A percentile compares a stretch with the other conserved stretches of the same genome.
Evolutionary conservation across 2,888 invertebrate species (phyloP).

Genomic region (Stomorhina lunata): DNA sequence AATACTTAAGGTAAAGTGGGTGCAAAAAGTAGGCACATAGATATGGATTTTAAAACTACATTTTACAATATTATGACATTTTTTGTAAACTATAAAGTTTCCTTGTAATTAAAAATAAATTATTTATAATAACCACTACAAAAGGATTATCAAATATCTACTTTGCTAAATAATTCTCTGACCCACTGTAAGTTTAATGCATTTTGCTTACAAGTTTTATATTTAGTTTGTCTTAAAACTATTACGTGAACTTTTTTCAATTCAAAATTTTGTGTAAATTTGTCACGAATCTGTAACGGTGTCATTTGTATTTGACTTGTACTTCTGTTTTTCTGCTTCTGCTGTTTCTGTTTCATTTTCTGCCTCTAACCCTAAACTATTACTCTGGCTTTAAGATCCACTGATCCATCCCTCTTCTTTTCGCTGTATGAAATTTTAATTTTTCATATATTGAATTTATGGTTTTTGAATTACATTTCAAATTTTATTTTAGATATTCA

Average conservation of each 20-base stretch:
- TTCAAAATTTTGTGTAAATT: slow-evolving; percentile 60
- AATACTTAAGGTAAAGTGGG: too few species aligned
- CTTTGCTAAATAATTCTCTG: too few species aligned
- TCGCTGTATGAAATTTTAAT: slow-evolving; percentile 33
- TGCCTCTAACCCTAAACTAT: slow-evolving; percentile 1
- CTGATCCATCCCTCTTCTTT: slow-evolving; percentile 1
- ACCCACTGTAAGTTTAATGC: too few species aligned
- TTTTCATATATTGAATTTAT: slow-evolving; percentile 35
- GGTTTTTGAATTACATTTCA: slow-evolving; percentile 42
- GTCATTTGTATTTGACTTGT: slow-evolving; percentile 43
- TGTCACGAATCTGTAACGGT: slow-evolving; percentile 65
- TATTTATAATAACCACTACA: too few species aligned
- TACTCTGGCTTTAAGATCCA: not conserved
- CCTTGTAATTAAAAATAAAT: too few species aligned
- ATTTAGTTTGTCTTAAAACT: slow-evolving; percentile 42
- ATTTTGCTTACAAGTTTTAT: too few species aligned
- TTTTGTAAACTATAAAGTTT: too few species aligned
- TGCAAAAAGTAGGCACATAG: too few species aligned
- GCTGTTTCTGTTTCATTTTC: not conserved
- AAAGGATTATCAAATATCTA: too few species aligned
- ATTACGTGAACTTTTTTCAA: slow-evolving; percentile 58
- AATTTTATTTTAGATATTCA: slow-evolving; percentile 45
- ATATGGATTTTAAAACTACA: too few species aligned
- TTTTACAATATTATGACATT: too few species aligned
- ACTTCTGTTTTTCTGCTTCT: slow-evolving; percentile 2